Conservation (phyloP, 64 coral and sea anemone species). For the Porites australiensis region DNA sequence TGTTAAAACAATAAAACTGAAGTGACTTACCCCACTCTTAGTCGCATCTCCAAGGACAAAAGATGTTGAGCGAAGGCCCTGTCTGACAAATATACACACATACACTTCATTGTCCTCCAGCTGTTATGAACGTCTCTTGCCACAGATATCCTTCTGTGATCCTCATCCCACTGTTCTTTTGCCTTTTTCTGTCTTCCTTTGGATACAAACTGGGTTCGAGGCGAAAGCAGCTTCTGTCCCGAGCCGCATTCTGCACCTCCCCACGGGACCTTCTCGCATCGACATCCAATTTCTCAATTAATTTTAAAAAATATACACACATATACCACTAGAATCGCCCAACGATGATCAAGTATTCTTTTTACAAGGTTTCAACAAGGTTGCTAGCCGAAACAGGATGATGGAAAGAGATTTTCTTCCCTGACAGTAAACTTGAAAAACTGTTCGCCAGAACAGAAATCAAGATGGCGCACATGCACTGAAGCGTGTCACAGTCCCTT, state of each 20-base stretch:
- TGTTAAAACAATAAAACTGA: background rate
- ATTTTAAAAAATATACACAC: too few relatives aligned
- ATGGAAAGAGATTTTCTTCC: constrained; percentile 12
- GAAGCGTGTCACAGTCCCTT: too few relatives aligned
- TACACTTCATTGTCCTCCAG: background rate
- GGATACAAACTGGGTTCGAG: background rate
- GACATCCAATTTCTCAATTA: too few relatives aligned
- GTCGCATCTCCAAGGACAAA: background rate
- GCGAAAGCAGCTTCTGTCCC: too few relatives aligned
- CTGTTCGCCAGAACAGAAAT: too few relatives aligned
- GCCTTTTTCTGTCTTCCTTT: background rate
- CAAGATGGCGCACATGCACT: too few relatives aligned
- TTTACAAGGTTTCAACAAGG: background rate
- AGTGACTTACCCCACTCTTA: too few relatives aligned
- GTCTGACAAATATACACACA: background rate
- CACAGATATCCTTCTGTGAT: background rate
- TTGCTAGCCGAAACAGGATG: background rate
- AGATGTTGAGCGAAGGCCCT: background rate
- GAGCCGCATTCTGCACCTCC: too few relatives aligned
- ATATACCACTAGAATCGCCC: background rate
- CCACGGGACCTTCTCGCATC: too few relatives aligned
- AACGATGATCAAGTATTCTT: background rate
- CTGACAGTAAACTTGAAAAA: background rate
- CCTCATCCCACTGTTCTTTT: background rate
- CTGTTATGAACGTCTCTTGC: background rate